Base-by-base conservation (phyloP, 2,797 vertebrate species). In the Gobio occitaniae region DNA sequence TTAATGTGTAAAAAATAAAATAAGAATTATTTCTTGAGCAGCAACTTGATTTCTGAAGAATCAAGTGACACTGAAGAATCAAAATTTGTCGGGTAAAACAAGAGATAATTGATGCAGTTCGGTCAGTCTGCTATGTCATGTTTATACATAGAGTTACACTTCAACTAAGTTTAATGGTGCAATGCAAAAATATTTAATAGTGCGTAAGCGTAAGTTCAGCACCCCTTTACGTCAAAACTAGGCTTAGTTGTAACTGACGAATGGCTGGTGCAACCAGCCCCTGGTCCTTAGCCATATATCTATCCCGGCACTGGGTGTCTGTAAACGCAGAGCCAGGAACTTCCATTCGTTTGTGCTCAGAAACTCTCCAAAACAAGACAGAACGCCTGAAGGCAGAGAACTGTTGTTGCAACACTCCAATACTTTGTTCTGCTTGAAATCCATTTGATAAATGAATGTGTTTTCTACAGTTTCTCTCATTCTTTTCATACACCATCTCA, bases 381-480 rank as follows among this genome's bases (percentile, higher is more conserved):
- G 80, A 84, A 52, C 10, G 32, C 48, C 88, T 68, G 41, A 19
- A 79, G 81, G 78, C 48, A 61, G 65, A 81, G 44, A 72, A 52
- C 79, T 81, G 61, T 81, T 76, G 50, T 56, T 69, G 82, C 38
- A 74, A 68, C 74, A 76, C 41, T 61, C 44, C 41, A 70, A 32
- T 52, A 71, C 44, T 54, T 44, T 65, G 71, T 80, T 86, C 72
- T 48, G 78, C 82, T 74, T 82, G 84, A 86, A 84, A 83, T 72
- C 65, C 32, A 75, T 83, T 81, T 88, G 87, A 89, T 72, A 83
- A 85, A 86, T 82, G 70, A 83, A 48, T 86, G 71, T 85, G 44
- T 83, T 84, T 80, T 86, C 66, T 82, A 79, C 75, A 86, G 47
- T 7, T 68, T 86, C 78, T 41, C 41, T 47, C 15, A 68, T 82